A percentile compares a stretch with the other conserved stretches of the same genome.
These are phyloP conservation scores for Halcyon senegalensis DNA, from an alignment of 2,113 vertebrate species.

Conservation along the genomic window DNA sequence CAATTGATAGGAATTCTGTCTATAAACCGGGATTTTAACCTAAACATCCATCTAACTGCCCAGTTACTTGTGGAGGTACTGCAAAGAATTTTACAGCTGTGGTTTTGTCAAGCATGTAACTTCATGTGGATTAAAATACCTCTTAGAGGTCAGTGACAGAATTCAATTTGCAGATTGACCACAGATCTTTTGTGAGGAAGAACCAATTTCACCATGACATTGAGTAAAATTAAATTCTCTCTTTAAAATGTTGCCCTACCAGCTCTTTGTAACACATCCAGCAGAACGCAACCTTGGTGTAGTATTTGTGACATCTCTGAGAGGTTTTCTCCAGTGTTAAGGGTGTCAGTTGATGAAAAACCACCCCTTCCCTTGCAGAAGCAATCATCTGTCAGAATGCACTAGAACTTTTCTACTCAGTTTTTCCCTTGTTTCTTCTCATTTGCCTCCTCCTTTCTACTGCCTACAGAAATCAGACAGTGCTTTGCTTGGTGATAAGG, in stretches of 20 bases:
- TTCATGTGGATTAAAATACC: not conserved
- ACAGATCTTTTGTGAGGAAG: not conserved
- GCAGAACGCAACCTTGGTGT: not conserved
- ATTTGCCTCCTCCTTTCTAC: not conserved
- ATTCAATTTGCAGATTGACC: constrained; percentile 20
- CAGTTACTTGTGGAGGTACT: not conserved
- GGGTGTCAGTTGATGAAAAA: not conserved
- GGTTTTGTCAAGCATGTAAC: not conserved
- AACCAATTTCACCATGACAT: not conserved
- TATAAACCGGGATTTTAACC: not conserved
- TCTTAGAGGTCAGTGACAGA: constrained; percentile 29
- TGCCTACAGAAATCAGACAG: not conserved
- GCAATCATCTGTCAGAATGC: not conserved
- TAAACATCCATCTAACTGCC: not conserved
- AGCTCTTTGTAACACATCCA: not conserved
- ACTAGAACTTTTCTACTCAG: fast-evolving
- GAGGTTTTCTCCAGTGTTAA: not conserved
- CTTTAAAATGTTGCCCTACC: not conserved
- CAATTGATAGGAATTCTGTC: not conserved
- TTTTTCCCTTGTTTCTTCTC: not conserved
- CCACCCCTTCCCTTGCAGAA: not conserved
- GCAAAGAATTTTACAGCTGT: not conserved
- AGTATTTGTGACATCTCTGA: not conserved
- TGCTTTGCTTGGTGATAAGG: not conserved
- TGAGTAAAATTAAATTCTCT: not conserved